phyloP scores from a whole-genome alignment of 2,888 invertebrate species.

The Meghimatium bilineatum region DNA sequence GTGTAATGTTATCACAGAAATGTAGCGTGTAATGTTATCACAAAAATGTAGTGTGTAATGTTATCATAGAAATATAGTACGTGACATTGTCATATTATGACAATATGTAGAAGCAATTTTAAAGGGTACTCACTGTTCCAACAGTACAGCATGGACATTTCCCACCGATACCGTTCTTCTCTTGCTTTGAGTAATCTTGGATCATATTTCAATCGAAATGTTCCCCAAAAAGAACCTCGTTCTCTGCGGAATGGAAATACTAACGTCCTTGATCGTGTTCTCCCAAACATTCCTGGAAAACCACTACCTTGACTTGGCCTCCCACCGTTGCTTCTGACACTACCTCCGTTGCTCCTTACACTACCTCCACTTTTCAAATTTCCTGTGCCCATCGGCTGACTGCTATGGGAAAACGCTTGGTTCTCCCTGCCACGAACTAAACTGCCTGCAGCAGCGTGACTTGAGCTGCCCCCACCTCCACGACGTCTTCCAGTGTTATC shows the following conservation, averaged over 20 bases:
- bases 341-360: background rate
- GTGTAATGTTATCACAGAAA: too few relatives aligned
- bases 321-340: conserved; percentile 14
- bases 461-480: background rate
- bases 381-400: background rate
- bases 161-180: conserved; percentile 52
- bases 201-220: conserved; percentile 52
- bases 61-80: too few relatives aligned
- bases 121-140: conserved; percentile 18
- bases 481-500: conserved; percentile 1
- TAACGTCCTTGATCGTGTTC: conserved; percentile 43
- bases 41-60: too few relatives aligned
- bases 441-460: background rate
- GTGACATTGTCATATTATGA: too few relatives aligned
- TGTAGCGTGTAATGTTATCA: too few relatives aligned
- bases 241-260: conserved; percentile 47
- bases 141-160: conserved; percentile 47
- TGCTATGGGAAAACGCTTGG: background rate
- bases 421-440: background rate
- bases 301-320: conserved; percentile 36
- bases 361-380: background rate
- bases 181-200: conserved; percentile 50
- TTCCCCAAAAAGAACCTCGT: conserved; percentile 46
- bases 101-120: too few relatives aligned
- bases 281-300: conserved; percentile 48